Evolutionary conservation across 2,888 invertebrate species (phyloP), one percentile per base, ranked within the genome.

Genomic region (Conops quadrifasciatus): DNA sequence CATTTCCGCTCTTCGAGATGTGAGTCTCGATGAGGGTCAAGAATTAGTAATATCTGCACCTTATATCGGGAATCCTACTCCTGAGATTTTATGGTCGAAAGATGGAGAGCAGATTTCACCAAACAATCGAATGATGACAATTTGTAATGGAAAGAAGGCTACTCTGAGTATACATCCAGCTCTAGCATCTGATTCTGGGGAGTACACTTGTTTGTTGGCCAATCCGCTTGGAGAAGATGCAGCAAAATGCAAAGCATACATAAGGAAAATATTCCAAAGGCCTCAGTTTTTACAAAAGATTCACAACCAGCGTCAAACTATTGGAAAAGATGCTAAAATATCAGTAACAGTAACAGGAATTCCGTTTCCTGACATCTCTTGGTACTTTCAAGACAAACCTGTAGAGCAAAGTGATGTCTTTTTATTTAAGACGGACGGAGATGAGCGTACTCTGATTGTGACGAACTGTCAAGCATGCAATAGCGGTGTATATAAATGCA

Each of bases 91-190:
- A 68, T 95, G 95, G 94, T 91, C 89, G 58, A 94, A 93, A 83
- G 92, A 95, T 82, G 94, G 92, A 1, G 84, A 87, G 66, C 90
- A 91, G 0, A 77, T 95, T 7, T 80, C 85, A 67, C 89, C 92
- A 4, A 90, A 88, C 65, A 92, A 93, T 69, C 89, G 91, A 67
- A 81, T 92, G n/a, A 86, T 91, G 74, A 89, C 93, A 77, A 92
- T 92, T 2, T 95, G 94, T 80, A 95, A 95, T 82, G 95, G 95
- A 0, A 92, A 92, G 83, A 91, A 92, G 87, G 90, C 93, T 64
- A 92, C 91, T 0, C 83, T 95, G 9, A 91, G 90, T 79, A 92
- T 95, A 72, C 91, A 90, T 77, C 90, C 92, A 0, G 89, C 91
- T 60, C 88, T 89, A 70, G 87, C 91, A 24, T 86, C 89, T 0